These are phyloP conservation scores for Mus minutoides DNA, from an alignment of 2,797 vertebrate species.

Conservation along the genomic window DNA sequence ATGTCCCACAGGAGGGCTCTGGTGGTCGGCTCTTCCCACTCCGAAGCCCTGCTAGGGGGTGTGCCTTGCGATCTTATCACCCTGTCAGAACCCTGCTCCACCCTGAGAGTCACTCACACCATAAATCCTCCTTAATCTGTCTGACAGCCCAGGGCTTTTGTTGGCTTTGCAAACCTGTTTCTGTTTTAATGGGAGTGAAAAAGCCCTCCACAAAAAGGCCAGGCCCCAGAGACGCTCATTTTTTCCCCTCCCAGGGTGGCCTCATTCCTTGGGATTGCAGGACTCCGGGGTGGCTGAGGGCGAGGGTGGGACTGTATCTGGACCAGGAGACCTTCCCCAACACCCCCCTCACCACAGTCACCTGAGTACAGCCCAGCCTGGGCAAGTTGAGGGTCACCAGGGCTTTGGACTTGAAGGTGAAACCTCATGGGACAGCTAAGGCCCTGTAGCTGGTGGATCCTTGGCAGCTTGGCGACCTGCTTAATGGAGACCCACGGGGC, in stretches of 20 bases:
- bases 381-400: background rate
- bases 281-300: conserved; percentile 17
- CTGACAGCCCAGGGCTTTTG: conserved; percentile 77
- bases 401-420: background rate
- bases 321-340: background rate
- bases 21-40: conserved; percentile 44
- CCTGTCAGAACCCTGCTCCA: conserved; percentile 79
- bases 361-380: background rate
- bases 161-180: conserved; percentile 85
- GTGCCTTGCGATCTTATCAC: conserved; percentile 84
- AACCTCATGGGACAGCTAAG: background rate
- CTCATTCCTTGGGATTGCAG: conserved; percentile 33
- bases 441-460: no score
- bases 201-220: conserved; percentile 72
- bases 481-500: background rate
- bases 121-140: conserved; percentile 83
- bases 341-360: background rate
- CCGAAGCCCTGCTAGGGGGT: conserved; percentile 49
- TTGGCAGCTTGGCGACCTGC: background rate
- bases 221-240: conserved; percentile 61
- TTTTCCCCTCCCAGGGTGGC: background rate
- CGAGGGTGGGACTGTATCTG: background rate
- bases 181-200: conserved; percentile 82
- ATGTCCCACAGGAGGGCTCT: conserved; percentile 38
- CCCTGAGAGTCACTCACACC: conserved; percentile 83